phyloP scores from a whole-genome alignment of 2,888 invertebrate species.

The Abrostola triplasia region DNA sequence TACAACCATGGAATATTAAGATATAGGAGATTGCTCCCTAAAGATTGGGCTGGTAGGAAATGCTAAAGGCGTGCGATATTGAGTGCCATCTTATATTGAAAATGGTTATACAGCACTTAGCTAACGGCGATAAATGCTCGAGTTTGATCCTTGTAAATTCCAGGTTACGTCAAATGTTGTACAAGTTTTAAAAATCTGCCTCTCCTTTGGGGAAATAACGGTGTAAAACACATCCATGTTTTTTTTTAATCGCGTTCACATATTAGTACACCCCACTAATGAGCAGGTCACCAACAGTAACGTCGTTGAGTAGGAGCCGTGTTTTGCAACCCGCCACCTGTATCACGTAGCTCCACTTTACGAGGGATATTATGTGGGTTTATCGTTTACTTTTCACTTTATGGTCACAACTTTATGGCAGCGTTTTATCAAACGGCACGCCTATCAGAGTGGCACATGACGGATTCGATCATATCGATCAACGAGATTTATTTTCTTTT shows the following conservation, averaged over 20 bases:
- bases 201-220: no score
- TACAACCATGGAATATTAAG: background rate
- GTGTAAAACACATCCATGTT: no score
- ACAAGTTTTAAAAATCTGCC: no score
- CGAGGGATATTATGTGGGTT: conserved; percentile 5
- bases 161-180: no score
- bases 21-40: background rate
- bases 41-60: no score
- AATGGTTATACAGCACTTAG: no score
- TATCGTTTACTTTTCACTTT: conserved; percentile 23
- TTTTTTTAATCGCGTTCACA: no score
- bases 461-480: conserved; percentile 23
- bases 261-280: background rate
- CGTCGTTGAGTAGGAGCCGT: background rate
- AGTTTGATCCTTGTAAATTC: no score
- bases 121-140: no score
- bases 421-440: conserved; percentile 23
- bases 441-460: conserved; percentile 19
- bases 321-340: conserved; percentile 1
- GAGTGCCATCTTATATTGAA: no score
- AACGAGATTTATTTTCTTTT: background rate
- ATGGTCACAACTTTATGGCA: conserved; percentile 10
- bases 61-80: no score
- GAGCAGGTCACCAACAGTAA: background rate
- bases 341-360: conserved; percentile 8